Evolutionary conservation across 2,113 vertebrate genomes (phyloP).

Genomic region (Siniperca knerii): DNA sequence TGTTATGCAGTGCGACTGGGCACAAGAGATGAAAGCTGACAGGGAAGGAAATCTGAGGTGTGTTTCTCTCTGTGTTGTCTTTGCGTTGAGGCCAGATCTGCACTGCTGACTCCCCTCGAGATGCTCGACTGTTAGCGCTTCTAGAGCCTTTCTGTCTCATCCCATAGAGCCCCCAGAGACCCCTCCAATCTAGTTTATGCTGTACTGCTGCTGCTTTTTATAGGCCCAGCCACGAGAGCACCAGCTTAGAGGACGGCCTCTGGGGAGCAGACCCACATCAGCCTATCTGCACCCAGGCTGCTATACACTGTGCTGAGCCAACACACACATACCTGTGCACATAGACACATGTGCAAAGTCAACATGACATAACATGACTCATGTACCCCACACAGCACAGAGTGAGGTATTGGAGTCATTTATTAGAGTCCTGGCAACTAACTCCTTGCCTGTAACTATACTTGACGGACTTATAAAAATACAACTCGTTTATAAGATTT

Average conservation of each 20-base stretch:
- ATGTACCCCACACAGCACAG: slow-evolving; percentile 1
- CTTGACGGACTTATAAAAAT: not conserved
- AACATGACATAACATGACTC: slow-evolving; percentile 47
- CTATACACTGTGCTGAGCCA: slow-evolving; percentile 22
- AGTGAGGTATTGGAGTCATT: not conserved
- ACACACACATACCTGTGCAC: slow-evolving; percentile 39
- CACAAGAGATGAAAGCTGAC: slow-evolving; percentile 25
- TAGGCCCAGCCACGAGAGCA: slow-evolving; percentile 64
- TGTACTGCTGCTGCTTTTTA: slow-evolving; percentile 77
- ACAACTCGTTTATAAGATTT: not conserved
- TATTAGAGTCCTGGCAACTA: not conserved
- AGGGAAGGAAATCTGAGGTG: slow-evolving; percentile 35
- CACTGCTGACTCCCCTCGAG: slow-evolving; percentile 34
- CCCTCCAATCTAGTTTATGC: slow-evolving; percentile 81
- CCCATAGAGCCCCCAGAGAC: slow-evolving; percentile 46
- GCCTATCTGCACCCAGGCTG: slow-evolving; percentile 45
- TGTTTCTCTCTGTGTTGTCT: slow-evolving; percentile 3
- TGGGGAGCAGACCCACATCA: slow-evolving; percentile 79
- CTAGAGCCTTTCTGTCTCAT: slow-evolving; percentile 51
- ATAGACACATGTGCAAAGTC: slow-evolving; percentile 43
- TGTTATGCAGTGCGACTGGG: slow-evolving; percentile 8
- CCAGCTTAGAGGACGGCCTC: slow-evolving; percentile 53
- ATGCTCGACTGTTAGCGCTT: slow-evolving; percentile 24
- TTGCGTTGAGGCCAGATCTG: slow-evolving; percentile 28
- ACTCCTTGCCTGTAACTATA: slow-evolving; percentile 1